Evolutionary conservation across 2,888 invertebrate genomes (phyloP).

Genomic region (Plagodis pulveraria): DNA sequence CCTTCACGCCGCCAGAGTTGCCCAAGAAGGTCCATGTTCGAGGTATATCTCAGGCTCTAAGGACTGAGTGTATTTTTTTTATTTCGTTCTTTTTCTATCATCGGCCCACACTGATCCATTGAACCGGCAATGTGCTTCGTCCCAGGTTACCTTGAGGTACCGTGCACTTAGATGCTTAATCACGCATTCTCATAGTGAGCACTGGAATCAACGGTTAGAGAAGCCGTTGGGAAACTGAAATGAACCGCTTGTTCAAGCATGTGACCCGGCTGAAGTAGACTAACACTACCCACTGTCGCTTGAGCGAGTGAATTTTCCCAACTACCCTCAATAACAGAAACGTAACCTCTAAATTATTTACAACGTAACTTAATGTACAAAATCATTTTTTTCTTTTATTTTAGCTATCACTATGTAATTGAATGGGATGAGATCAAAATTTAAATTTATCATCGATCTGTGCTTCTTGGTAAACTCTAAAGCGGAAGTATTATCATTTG

Average conservation of each 20-base stretch:
- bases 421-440: slow-evolving; percentile 50
- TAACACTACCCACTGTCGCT: slow-evolving; percentile 55
- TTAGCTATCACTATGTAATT: slow-evolving; percentile 60
- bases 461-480: slow-evolving; percentile 85
- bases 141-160: slow-evolving; percentile 67
- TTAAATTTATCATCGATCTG: slow-evolving; percentile 66
- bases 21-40: slow-evolving; percentile 99
- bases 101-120: slow-evolving; percentile 76
- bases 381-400: slow-evolving; percentile 52
- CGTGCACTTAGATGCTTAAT: slow-evolving; percentile 82
- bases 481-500: slow-evolving; percentile 78
- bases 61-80: slow-evolving; percentile 73
- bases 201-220: slow-evolving; percentile 57
- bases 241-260: slow-evolving; percentile 71
- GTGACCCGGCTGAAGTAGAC: slow-evolving; percentile 67
- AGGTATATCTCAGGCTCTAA: slow-evolving; percentile 88
- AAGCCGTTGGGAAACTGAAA: slow-evolving; percentile 47
- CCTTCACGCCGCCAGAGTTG: slow-evolving; percentile 99
- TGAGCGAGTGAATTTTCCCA: slow-evolving; percentile 48
- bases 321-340: slow-evolving; percentile 29
- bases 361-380: slow-evolving; percentile 24
- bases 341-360: slow-evolving; percentile 29
- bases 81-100: slow-evolving; percentile 67
- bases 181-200: slow-evolving; percentile 81
- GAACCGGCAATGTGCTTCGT: slow-evolving; percentile 76